Evolutionary conservation across 2,888 invertebrate genomes (phyloP).

Genomic region (Melieria crassipennis): DNA sequence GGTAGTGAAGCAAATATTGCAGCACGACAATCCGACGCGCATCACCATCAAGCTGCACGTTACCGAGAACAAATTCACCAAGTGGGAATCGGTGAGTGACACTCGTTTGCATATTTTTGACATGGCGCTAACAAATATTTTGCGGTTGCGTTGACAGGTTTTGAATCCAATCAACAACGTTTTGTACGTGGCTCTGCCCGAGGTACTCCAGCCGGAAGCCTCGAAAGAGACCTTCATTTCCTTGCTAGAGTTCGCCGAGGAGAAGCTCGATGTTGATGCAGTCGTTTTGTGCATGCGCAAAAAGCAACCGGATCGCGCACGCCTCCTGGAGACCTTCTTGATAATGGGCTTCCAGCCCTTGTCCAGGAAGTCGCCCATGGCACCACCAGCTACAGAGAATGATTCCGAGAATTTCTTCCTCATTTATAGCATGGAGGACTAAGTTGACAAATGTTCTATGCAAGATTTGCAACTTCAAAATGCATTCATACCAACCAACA

Average conservation of each 20-base stretch:
- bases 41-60: slow-evolving; percentile 81
- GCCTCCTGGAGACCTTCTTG: slow-evolving; percentile 94
- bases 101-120: neutral
- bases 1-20: slow-evolving; percentile 73
- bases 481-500: slow-evolving; percentile 15
- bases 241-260: slow-evolving; percentile 94
- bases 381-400: slow-evolving; percentile 74
- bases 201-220: slow-evolving; percentile 85
- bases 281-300: slow-evolving; percentile 83
- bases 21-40: slow-evolving; percentile 75
- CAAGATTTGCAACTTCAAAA: neutral
- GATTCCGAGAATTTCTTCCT: slow-evolving; percentile 70
- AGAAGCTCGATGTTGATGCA: slow-evolving; percentile 83
- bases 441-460: slow-evolving; percentile 42
- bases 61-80: slow-evolving; percentile 79
- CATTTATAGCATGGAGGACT: slow-evolving; percentile 66
- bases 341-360: slow-evolving; percentile 93
- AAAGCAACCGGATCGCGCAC: slow-evolving; percentile 83
- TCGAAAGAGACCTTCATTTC: slow-evolving; percentile 96
- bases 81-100: slow-evolving; percentile 82
- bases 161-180: slow-evolving; percentile 70
- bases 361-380: slow-evolving; percentile 81
- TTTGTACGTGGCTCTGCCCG: slow-evolving; percentile 90
- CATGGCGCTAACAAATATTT: neutral
- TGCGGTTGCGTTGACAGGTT: slow-evolving; percentile 46